phyloP scores from a whole-genome alignment of 2,113 vertebrate species.

The Varanus komodoensis region DNA sequence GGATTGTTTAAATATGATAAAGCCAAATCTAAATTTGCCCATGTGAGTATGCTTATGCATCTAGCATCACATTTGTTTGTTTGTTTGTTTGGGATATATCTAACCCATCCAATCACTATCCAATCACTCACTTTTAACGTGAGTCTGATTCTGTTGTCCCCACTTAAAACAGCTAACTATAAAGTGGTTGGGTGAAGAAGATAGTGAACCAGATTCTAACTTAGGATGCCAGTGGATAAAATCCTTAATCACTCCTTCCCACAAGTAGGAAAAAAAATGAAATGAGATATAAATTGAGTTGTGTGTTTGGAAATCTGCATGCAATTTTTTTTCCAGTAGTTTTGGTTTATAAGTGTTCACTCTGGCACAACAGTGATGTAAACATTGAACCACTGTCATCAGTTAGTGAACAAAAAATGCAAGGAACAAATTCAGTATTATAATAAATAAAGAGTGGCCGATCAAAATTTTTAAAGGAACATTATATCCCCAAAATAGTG shows the following conservation, averaged over 20 bases:
- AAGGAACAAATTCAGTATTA: background rate
- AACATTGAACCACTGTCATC: background rate
- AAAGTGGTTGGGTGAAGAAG: background rate
- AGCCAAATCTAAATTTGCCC: background rate
- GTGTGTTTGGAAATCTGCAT: background rate
- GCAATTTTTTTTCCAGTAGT: background rate
- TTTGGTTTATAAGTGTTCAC: background rate
- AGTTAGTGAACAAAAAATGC: background rate
- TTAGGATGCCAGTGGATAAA: background rate
- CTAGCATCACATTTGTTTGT: background rate
- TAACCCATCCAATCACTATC: too few species aligned
- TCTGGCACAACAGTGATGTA: background rate
- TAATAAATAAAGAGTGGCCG: background rate
- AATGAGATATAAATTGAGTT: background rate
- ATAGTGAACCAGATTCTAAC: background rate
- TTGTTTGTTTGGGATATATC: too few species aligned
- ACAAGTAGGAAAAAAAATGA: background rate
- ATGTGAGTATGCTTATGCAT: background rate
- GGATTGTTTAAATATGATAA: background rate
- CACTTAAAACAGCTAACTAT: background rate
- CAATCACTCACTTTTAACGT: too few species aligned
- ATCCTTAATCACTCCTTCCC: background rate
- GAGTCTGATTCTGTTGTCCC: background rate
- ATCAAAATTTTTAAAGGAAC: background rate
- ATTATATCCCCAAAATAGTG: background rate